Evolutionary conservation across 2,888 invertebrate genomes (phyloP), one percentile per base, ranked within the genome.

Genomic region (Aplocera efformata): DNA sequence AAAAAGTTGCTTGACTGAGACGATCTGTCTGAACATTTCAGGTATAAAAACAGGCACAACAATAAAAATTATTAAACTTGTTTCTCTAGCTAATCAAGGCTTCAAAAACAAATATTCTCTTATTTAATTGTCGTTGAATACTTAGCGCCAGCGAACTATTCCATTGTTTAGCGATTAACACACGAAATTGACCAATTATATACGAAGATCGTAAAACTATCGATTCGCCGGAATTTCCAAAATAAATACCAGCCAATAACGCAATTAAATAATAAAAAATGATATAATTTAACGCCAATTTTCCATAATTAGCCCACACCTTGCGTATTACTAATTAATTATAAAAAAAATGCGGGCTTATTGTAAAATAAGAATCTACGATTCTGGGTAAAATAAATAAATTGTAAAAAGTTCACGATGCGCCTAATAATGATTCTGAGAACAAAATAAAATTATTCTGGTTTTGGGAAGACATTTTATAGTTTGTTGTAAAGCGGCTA

Each of bases 381-480:
- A 21, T 40, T 36, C 40, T 25, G 10, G 10, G 42, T 42, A 29
- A 32, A 35, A 36, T 21, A 45, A 40, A 45, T 32, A 40, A 35
- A 44, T 8, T 39, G 32, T 44, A 39, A 39, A 37, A 44, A 31
- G 22, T 24, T 36, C 8, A 30, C n/a, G n/a, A n/a, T n/a, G n/a
- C n/a, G n/a, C n/a, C n/a, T n/a, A n/a, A n/a, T n/a, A n/a, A n/a
- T n/a, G n/a, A 32, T 33, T 17, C 10, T 25, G 25, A 42, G 23
- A 42, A 36, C 20, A 25, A 29, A 13, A 38, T 28, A 39, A 32
- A 27, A 21, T 30, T 36, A 32, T 17, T 3, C 9, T 1, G 13
- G 21, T 36, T 32, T 36, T 32, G 51, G 52, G 63, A 63, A 55
- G 57, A 53, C 64, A 60, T 48, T 71, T 70, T 72, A 69, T 71